Percentiles rank a stretch among this genome's conserved stretches.
Conservation (phyloP, 2,113 vertebrate species). For the Potamarius usumacintae region DNA sequence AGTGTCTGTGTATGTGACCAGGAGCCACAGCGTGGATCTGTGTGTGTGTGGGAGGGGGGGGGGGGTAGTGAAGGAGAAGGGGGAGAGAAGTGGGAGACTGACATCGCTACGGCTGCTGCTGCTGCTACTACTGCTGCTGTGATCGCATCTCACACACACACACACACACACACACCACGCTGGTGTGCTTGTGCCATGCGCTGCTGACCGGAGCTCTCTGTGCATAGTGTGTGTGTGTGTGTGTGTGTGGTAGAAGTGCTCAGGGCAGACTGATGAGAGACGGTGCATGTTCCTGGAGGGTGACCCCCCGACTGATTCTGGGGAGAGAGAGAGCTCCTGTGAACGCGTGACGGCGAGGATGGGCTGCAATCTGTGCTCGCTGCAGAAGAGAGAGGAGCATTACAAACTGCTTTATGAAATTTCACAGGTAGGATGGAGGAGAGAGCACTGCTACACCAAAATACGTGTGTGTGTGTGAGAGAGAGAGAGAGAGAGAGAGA, state of each 20-base stretch:
- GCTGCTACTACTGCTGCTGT: conserved; percentile 37
- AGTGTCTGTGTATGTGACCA: conserved; percentile 84
- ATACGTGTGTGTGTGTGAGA: not conserved
- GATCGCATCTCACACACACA: conserved; percentile 33
- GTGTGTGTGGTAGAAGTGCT: conserved; percentile 70
- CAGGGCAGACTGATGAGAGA: conserved; percentile 93
- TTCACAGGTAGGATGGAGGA: conserved; percentile 89
- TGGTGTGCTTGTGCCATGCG: conserved; percentile 32
- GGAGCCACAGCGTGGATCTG: conserved; percentile 65
- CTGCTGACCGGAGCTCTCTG: conserved; percentile 54
- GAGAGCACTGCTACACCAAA: not conserved
- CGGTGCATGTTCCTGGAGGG: conserved; percentile 85
- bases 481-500: not conserved
- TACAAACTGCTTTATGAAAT: conserved; percentile 99
- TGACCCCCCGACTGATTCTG: conserved; percentile 85
- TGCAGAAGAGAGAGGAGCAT: conserved; percentile 98
- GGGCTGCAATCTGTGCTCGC: conserved; percentile 99
- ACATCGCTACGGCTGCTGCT: conserved; percentile 71
- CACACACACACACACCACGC: conserved; percentile 37
- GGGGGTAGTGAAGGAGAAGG: conserved; percentile 49
- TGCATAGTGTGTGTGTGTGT: conserved; percentile 39
- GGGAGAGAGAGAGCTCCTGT: conserved; percentile 82
- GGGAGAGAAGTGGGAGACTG: conserved; percentile 63
- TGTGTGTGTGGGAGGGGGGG: conserved; percentile 10
- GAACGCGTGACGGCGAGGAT: conserved; percentile 85